phyloP scores from a whole-genome alignment of 1,140 invertebrate genomes.

The Lordiphosa mommai region DNA sequence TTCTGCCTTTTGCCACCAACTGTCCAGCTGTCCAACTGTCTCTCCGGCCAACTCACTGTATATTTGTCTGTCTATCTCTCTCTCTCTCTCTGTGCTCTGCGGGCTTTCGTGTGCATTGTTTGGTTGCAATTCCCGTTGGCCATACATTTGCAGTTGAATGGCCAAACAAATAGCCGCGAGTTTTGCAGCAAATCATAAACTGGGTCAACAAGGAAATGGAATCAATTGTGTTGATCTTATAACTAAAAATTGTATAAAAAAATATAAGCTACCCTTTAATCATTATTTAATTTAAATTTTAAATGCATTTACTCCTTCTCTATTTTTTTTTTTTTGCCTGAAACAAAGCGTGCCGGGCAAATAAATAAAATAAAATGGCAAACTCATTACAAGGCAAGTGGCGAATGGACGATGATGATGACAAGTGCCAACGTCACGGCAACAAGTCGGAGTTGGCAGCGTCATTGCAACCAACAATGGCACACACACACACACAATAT shows the following conservation, averaged over 20 bases:
- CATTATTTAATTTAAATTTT: conserved; percentile 76
- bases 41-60: conserved; percentile 8
- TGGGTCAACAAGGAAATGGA: conserved; percentile 1
- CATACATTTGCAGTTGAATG: conserved; percentile 7
- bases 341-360: conserved; percentile 64
- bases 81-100: not conserved
- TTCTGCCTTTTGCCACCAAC: conserved; percentile 69
- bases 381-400: conserved; percentile 68
- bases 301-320: conserved; percentile 45
- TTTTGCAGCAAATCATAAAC: not conserved
- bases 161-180: conserved; percentile 11
- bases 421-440: conserved; percentile 59
- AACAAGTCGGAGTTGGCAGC: conserved; percentile 53
- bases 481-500: conserved; percentile 17
- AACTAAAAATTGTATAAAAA: not conserved
- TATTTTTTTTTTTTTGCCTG: conserved; percentile 15
- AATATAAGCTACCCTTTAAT: conserved; percentile 58
- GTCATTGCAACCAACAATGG: conserved; percentile 49
- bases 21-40: conserved; percentile 37
- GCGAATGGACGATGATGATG: conserved; percentile 37
- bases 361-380: conserved; percentile 76
- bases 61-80: not conserved
- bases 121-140: not conserved
- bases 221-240: not conserved
- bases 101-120: not conserved